Conservation (phyloP, 2,113 vertebrate genomes). For the Albula glossodonta region DNA sequence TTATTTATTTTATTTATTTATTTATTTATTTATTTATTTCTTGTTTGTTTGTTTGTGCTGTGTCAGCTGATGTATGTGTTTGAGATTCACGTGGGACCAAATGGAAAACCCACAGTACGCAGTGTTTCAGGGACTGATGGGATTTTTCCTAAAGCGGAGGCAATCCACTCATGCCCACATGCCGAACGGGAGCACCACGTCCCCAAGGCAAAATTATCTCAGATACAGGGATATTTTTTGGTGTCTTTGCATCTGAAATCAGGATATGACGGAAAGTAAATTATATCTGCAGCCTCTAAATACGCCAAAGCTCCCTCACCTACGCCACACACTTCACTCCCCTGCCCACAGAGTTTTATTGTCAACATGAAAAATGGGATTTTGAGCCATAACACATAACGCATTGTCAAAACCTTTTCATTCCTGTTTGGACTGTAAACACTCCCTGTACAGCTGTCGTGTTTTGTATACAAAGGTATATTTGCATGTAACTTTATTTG, state of each 20-base stretch:
- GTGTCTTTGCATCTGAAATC: background rate
- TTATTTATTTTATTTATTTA: too few relatives aligned
- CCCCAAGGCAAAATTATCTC: background rate
- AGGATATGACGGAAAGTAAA: background rate
- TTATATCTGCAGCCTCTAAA: background rate
- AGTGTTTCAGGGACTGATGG: background rate
- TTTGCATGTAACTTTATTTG: slow-evolving; percentile 1
- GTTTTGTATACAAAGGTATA: background rate
- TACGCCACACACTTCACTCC: background rate
- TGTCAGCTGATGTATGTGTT: slow-evolving; percentile 24
- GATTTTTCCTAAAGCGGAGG: background rate
- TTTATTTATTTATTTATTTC: too few relatives aligned
- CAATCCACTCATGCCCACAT: background rate
- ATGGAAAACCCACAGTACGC: background rate
- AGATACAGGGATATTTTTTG: background rate
- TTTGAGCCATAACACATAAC: background rate
- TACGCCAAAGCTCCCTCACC: background rate
- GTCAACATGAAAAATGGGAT: slow-evolving; percentile 3
- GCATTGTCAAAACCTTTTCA: background rate
- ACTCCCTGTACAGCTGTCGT: background rate
- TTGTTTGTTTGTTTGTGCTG: background rate
- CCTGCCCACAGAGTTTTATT: background rate
- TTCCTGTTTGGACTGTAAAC: background rate
- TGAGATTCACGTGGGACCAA: slow-evolving; percentile 1
- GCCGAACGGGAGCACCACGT: background rate